These are phyloP conservation scores for Urocynchramus pylzowi DNA, from an alignment of 2,113 vertebrate species.

Conservation along the genomic window DNA sequence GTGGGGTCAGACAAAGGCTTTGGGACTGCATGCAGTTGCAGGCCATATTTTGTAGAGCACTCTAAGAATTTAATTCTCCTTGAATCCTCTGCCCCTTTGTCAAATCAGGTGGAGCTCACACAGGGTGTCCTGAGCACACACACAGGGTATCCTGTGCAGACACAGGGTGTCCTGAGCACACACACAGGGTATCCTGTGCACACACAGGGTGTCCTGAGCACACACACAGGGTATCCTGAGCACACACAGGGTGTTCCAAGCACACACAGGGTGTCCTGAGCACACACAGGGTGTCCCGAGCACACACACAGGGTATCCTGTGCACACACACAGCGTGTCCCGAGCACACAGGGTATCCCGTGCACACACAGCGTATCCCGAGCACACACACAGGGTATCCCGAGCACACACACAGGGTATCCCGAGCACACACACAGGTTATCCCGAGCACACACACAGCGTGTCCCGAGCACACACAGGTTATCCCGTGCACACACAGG, in stretches of 20 bases:
- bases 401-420: too few relatives aligned
- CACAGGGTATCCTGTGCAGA: background rate
- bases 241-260: too few relatives aligned
- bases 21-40: background rate
- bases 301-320: accelerated
- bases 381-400: too few relatives aligned
- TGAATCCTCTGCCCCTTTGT: background rate
- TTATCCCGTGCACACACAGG: too few relatives aligned
- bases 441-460: background rate
- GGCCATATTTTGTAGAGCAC: background rate
- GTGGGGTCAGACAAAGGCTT: background rate
- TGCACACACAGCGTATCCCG: too few relatives aligned
- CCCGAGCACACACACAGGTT: too few relatives aligned
- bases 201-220: too few relatives aligned
- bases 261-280: too few relatives aligned
- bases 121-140: background rate
- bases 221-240: too few relatives aligned
- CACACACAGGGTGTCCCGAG: background rate
- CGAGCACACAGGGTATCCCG: accelerated
- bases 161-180: too few relatives aligned
- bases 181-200: too few relatives aligned
- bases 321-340: accelerated
- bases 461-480: too few relatives aligned
- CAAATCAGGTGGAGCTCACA: background rate
- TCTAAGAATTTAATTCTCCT: background rate